A percentile compares a stretch with the other conserved stretches of the same genome.
Evolutionary conservation across 2,797 vertebrate genomes (phyloP).

Genomic region (Xenops minutus): DNA sequence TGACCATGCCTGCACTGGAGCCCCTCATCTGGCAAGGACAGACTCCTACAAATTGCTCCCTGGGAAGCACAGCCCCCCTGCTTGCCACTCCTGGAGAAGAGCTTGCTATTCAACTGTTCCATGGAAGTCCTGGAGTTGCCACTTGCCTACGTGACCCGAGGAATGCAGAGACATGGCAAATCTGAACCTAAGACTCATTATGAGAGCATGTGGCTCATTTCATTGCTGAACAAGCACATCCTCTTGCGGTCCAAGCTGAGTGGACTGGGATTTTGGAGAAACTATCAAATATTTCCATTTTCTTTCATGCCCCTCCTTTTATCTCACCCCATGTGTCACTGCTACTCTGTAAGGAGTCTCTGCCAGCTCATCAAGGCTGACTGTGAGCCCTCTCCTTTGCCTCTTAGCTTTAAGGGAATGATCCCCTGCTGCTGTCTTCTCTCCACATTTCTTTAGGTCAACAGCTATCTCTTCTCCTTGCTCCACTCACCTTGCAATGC

Average conservation of each 20-base stretch:
- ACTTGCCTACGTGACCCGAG: not conserved
- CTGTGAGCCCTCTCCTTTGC: not conserved
- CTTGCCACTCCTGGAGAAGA: rapidly evolving
- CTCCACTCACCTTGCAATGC: not conserved
- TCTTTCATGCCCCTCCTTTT: constrained; percentile 6
- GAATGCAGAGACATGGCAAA: not conserved
- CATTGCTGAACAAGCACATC: not conserved
- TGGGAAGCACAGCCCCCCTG: not conserved
- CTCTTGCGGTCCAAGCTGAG: not conserved
- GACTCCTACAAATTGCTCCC: not conserved
- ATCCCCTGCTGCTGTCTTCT: not conserved
- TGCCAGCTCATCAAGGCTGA: not conserved
- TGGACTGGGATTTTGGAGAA: not conserved
- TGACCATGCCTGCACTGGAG: not conserved
- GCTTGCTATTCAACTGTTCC: not conserved
- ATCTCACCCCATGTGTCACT: not conserved
- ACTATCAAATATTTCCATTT: not conserved
- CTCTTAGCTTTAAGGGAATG: not conserved
- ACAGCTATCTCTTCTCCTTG: not conserved
- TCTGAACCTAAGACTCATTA: not conserved
- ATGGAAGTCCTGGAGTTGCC: not conserved
- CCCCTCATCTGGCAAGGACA: not conserved
- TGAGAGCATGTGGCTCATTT: rapidly evolving
- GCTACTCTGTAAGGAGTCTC: not conserved
- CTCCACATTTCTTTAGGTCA: not conserved